A percentile compares a stretch with the other conserved stretches of the same genome.
These are phyloP conservation scores for Mixornis gularis DNA, from an alignment of 2,113 vertebrate genomes.

Conservation along the genomic window DNA sequence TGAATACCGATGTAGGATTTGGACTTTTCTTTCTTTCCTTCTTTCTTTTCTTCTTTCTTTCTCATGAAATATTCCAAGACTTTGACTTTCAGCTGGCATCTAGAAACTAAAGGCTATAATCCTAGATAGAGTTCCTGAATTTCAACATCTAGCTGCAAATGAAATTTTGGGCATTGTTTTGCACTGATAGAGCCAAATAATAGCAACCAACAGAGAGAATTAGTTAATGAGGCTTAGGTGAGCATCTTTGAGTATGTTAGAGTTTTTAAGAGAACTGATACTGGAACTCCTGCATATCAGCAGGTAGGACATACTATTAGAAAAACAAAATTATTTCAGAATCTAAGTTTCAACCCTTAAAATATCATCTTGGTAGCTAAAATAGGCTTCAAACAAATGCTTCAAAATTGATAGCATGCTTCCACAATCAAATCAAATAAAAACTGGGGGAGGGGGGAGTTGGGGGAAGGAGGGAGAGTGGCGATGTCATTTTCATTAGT, in stretches of 20 bases:
- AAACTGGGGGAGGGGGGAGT: accelerated
- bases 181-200: neutral
- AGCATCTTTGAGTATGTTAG: neutral
- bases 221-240: neutral
- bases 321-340: neutral
- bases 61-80: neutral
- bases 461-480: accelerated
- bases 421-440: neutral
- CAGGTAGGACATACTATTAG: neutral
- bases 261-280: neutral
- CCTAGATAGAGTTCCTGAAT: neutral
- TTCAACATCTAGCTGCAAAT: neutral
- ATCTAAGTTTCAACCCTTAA: neutral
- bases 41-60: neutral
- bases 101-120: neutral
- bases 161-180: neutral
- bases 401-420: neutral
- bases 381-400: neutral
- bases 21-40: neutral
- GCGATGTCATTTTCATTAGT: accelerated
- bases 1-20: neutral
- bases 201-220: neutral
- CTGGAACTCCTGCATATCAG: neutral
- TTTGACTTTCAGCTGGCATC: neutral
- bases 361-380: neutral